These are phyloP conservation scores for Tetrao urogallus DNA, from an alignment of 2,113 vertebrate species.

Conservation along the genomic window DNA sequence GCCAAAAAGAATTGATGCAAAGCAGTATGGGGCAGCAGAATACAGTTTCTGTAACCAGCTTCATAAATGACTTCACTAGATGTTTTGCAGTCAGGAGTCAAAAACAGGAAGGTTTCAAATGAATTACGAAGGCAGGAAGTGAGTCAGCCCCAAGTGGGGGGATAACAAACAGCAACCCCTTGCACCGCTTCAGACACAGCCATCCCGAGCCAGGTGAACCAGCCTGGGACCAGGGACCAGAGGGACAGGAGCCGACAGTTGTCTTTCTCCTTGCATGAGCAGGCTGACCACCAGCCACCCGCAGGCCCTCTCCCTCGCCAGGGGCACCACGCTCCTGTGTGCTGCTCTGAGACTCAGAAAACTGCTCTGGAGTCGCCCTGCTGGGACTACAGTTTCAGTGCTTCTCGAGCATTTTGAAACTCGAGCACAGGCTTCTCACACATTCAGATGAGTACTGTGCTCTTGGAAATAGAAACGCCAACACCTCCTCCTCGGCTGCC, in stretches of 20 bases:
- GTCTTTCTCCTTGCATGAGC: background rate
- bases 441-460: background rate
- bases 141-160: slow-evolving; percentile 31
- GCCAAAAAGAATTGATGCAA: background rate
- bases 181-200: rapidly evolving
- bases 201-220: rapidly evolving
- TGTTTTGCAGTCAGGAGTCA: background rate
- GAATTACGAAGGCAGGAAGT: slow-evolving; percentile 19
- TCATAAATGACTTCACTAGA: background rate
- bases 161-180: background rate
- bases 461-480: slow-evolving; percentile 17
- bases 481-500: background rate
- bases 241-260: background rate
- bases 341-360: background rate
- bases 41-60: background rate
- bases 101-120: slow-evolving; percentile 50
- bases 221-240: background rate
- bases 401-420: background rate
- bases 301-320: background rate
- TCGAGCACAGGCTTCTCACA: background rate
- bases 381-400: background rate
- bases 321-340: background rate
- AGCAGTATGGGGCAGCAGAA: background rate
- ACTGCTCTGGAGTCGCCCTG: background rate
- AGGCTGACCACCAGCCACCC: background rate